These are phyloP conservation scores for Patagioenas fasciata DNA, from an alignment of 2,113 vertebrate genomes.

Conservation along the genomic window DNA sequence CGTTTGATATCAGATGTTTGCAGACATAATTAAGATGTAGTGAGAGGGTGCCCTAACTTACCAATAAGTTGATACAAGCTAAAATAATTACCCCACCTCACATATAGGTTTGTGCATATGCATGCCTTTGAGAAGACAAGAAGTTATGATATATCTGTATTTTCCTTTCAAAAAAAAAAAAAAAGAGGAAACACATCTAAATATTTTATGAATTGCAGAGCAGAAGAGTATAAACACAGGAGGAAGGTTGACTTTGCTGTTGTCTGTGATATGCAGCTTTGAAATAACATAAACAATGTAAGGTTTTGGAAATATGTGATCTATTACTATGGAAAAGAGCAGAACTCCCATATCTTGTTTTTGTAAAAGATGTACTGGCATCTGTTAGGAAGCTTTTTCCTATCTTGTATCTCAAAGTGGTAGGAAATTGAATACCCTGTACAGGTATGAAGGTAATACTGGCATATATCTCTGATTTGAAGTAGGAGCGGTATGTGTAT, in stretches of 20 bases:
- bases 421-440: not conserved
- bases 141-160: conserved; percentile 6
- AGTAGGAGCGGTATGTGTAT: not conserved
- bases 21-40: conserved; percentile 36
- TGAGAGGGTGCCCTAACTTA: not conserved
- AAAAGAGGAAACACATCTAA: not conserved
- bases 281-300: conserved; percentile 2
- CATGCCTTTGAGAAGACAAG: not conserved
- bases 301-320: conserved; percentile 13
- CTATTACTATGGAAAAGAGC: not conserved
- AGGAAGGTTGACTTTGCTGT: not conserved
- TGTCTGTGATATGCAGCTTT: not conserved
- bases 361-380: not conserved
- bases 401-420: not conserved
- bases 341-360: not conserved
- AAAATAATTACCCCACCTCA: conserved; percentile 1
- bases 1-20: conserved; percentile 31
- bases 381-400: not conserved
- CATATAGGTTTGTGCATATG: not conserved
- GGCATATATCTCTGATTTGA: not conserved
- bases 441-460: not conserved
- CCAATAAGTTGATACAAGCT: not conserved
- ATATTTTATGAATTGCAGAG: not conserved
- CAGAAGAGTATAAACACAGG: not conserved
- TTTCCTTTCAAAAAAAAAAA: conserved; percentile 23